Evolutionary conservation across 2,888 invertebrate species (phyloP), one percentile per base, ranked within the genome.

Genomic region (Megamerina dolium): DNA sequence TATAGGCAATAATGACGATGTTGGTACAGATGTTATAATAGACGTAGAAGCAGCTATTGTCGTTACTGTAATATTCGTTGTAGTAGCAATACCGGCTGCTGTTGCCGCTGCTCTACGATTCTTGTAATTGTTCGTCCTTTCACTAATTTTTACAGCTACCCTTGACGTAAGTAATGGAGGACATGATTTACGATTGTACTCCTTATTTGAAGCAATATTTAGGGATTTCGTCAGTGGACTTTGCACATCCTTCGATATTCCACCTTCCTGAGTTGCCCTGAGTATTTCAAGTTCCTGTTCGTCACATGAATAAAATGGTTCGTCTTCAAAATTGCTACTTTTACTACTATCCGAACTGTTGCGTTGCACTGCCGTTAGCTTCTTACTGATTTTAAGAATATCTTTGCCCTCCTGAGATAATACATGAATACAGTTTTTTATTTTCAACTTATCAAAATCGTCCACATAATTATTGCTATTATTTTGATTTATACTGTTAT

Each of bases 91-190:
- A 32, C 41, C 48, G 21, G 48, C 37, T 17, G 48, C 51, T 17
- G 50, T 46, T 29, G 48, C 46, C 27, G 52, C 56, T 19, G 59
- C 56, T 42, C 57, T 62, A 12, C 63, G 61, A 55, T 62, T 63
- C 41, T 60, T 61, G 49, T 63, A 65, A 41, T 61, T 63, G 44
- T 60, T 63, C 31, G 64, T 64, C 13, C 62, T 64, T 47, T 65
- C 64, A 40, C 60, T 64, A 37, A 68, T 63, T 57, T 66, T 66
- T 27, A 66, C 68, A 37, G 66, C 67, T 45, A 68, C 62, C 58
- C 67, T 59, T 44, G 66, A 66, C n/a, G 64, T 64, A 43, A 68
- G 58, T 53, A 65, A 65, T 55, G 65, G 63, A 48, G 64, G 64
- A 53, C 59, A 57, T 54, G 58, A 38, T 52, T 59, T 60, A 20